Evolutionary conservation across 2,888 invertebrate species (phyloP).

Genomic region (Laspeyria flexula): DNA sequence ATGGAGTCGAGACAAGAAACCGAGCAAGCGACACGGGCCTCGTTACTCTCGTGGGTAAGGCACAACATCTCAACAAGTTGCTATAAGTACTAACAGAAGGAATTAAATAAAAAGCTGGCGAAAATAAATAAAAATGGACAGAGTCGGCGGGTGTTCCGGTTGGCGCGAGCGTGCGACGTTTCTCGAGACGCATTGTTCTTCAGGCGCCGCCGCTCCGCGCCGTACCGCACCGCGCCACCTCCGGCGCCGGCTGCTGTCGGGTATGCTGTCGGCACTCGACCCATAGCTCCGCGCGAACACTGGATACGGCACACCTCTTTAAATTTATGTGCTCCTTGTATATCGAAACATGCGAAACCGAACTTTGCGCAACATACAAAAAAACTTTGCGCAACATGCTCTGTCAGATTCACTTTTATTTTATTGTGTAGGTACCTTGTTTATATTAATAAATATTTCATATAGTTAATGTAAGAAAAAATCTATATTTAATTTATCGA

Average conservation of each 20-base stretch:
- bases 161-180: slow-evolving; percentile 26
- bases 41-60: too few species aligned
- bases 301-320: slow-evolving; percentile 5
- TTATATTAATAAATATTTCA: too few species aligned
- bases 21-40: slow-evolving; percentile 8
- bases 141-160: slow-evolving; percentile 33
- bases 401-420: not conserved
- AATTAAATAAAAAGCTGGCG: slow-evolving; percentile 45
- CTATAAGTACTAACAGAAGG: slow-evolving; percentile 44
- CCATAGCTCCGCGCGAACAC: not conserved
- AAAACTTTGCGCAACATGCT: not conserved
- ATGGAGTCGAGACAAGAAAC: not conserved
- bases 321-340: slow-evolving; percentile 13
- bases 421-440: not conserved
- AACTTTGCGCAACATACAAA: slow-evolving; percentile 7
- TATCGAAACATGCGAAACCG: slow-evolving; percentile 9
- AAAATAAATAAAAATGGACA: slow-evolving; percentile 44
- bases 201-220: slow-evolving; percentile 36
- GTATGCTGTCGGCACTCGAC: too few species aligned
- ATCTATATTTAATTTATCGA: too few species aligned
- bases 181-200: slow-evolving; percentile 48
- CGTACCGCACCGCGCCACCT: too few species aligned
- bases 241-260: too few species aligned
- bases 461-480: too few species aligned
- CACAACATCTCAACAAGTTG: slow-evolving; percentile 40